Base-by-base conservation (phyloP, 2,113 vertebrate genomes). In the Megaleporinus macrocephalus region DNA sequence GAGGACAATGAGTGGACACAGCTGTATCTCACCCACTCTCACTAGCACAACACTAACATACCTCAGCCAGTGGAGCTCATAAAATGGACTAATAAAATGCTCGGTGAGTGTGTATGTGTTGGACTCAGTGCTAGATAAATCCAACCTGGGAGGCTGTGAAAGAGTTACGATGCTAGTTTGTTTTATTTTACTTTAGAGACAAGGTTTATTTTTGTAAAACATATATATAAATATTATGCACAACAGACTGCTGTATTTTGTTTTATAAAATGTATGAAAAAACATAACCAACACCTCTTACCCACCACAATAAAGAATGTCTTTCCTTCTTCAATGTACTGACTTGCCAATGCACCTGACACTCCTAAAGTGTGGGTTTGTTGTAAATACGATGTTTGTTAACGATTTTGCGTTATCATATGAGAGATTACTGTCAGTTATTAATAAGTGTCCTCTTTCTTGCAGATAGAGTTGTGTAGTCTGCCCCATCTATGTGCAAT, bases 121-220 rank as follows among this genome's bases (percentile, higher is more conserved):
- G 22, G 14, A 69, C 20, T 41, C 61, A 76, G 26, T 44, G n/a
- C 29, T 71, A 73, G n/a, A 15, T 70, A 4, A 59, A 61, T 13
- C 16, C 11, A 61, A 33, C 11, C 57, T 4, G n/a, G 30, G 51
- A 70, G 65, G 73, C 61, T 65, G 13, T n/a, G 33, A 26, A 20
- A 4, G 4, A 80, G 5, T 41, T 26, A n/a, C 10, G 55, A 59
- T 4, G 36, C 30, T 24, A 12, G 33, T 47, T 16, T 47, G 18
- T 29, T 73, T 59, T 18, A 55, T 65, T 76, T 30, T 71, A 59
- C 30, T 16, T 47, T 78, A 78, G 27, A 80, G 24, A 36, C 47
- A 77, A 85, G 18, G 70, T 44, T 79, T 79, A 79, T 82, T 85
- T 85, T 85, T 85, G 18, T 81, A 85, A 69, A 61, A 72, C 62